phyloP scores from a whole-genome alignment of 2,797 vertebrate genomes.

The Coracias cyanogaster region DNA sequence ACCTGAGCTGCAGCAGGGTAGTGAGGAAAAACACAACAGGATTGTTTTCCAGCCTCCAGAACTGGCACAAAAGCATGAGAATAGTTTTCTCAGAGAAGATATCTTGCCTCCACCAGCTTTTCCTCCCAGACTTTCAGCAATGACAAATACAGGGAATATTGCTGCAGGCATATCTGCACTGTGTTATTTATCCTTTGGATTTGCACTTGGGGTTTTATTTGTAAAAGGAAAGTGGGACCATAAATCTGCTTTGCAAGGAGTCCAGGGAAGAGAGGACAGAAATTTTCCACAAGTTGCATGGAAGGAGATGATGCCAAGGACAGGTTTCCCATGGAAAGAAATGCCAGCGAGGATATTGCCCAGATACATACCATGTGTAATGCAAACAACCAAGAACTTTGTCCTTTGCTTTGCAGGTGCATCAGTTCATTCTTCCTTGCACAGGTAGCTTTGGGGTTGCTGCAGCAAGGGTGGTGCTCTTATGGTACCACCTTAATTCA shows the following conservation, averaged over 20 bases:
- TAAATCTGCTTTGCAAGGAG: constrained; percentile 46
- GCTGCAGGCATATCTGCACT: constrained; percentile 4
- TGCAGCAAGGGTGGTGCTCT: background rate
- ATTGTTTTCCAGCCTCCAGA: background rate
- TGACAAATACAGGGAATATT: constrained; percentile 21
- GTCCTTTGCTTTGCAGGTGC: background rate
- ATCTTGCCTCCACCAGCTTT: constrained; percentile 42
- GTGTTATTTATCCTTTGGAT: constrained; percentile 44
- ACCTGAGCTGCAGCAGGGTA: background rate
- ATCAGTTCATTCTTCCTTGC: background rate
- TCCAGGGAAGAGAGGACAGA: constrained; percentile 22
- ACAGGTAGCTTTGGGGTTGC: background rate
- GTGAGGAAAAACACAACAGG: background rate
- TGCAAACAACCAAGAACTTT: background rate
- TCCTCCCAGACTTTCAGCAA: constrained; percentile 21
- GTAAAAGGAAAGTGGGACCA: constrained; percentile 31
- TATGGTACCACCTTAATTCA: background rate
- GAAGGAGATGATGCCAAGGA: background rate
- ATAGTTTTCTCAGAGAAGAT: constrained; percentile 5
- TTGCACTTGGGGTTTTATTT: constrained; percentile 50
- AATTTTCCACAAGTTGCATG: constrained; percentile 8
- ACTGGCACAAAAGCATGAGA: background rate
- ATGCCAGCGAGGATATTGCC: background rate
- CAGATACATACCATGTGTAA: background rate
- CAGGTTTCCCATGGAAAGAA: constrained; percentile 7